Conservation (phyloP, 2,113 vertebrate genomes). For the Cochlearius cochlearius region DNA sequence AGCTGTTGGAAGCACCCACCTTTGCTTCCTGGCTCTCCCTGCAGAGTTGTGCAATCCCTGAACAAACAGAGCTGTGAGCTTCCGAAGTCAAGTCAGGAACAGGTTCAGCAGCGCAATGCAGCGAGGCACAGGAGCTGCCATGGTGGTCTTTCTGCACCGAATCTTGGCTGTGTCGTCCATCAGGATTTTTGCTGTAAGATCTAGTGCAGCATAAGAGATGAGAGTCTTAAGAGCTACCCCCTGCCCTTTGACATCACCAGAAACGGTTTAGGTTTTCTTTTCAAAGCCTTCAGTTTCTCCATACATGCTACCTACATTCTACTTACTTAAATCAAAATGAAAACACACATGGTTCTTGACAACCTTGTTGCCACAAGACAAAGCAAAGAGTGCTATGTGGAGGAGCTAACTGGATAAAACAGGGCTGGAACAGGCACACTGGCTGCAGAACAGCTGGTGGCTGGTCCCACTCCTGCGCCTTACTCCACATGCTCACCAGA, state of each 20-base stretch:
- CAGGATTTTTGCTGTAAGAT: constrained; percentile 68
- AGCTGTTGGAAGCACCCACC: not conserved
- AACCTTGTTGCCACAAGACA: not conserved
- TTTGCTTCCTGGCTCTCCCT: constrained; percentile 53
- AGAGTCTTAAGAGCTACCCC: not conserved
- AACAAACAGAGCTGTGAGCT: not conserved
- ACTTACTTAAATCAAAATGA: not conserved
- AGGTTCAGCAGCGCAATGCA: not conserved
- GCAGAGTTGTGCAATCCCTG: constrained; percentile 10
- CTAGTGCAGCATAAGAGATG: constrained; percentile 19
- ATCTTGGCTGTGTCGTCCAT: constrained; percentile 62
- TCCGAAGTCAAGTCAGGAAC: not conserved
- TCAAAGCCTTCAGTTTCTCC: not conserved
- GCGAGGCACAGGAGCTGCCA: not conserved
- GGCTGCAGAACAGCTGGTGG: not conserved
- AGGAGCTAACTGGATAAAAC: not conserved
- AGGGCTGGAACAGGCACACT: not conserved
- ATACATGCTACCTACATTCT: not conserved
- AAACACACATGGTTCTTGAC: not conserved
- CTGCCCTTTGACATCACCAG: not conserved
- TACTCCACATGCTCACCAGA: not conserved
- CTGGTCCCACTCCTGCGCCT: not conserved
- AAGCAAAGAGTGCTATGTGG: not conserved
- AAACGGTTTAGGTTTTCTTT: not conserved
- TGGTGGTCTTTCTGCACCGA: constrained; percentile 37